phyloP scores from a whole-genome alignment of 2,113 vertebrate genomes.

The Actinemys pallida region DNA sequence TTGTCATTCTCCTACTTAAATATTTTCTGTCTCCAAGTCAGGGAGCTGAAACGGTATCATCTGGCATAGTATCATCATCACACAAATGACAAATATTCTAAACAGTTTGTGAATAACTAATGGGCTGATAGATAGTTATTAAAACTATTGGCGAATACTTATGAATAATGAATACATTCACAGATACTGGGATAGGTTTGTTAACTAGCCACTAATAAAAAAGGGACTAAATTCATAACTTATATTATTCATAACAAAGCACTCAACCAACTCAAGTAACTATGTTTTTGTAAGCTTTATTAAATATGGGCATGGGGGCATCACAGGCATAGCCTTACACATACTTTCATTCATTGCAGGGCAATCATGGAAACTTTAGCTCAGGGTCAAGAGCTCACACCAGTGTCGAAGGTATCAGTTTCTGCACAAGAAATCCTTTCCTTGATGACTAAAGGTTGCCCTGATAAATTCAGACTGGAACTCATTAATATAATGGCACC shows the following conservation, averaged over 20 bases:
- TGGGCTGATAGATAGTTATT: slow-evolving; percentile 6
- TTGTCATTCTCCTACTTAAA: background rate
- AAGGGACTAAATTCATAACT: slow-evolving; percentile 12
- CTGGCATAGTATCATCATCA: slow-evolving; percentile 35
- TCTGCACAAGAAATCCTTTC: slow-evolving; percentile 30
- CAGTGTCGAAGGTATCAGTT: background rate
- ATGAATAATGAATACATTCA: slow-evolving; percentile 72
- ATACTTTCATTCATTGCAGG: background rate
- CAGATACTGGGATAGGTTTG: slow-evolving; percentile 33
- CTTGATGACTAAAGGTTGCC: slow-evolving; percentile 1
- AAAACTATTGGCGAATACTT: slow-evolving; percentile 70
- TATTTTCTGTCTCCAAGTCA: slow-evolving; percentile 2
- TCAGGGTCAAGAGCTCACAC: background rate
- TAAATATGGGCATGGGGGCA: background rate
- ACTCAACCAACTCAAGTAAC: background rate
- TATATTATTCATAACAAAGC: background rate
- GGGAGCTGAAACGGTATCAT: slow-evolving; percentile 15
- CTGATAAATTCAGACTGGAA: background rate
- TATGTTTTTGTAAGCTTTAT: slow-evolving; percentile 14
- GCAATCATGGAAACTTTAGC: background rate
- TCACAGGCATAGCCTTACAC: background rate
- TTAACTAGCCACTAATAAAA: slow-evolving; percentile 35
- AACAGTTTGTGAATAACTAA: slow-evolving; percentile 11
- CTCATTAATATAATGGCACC: background rate
- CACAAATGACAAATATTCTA: slow-evolving; percentile 66